phyloP scores from a whole-genome alignment of 2,888 invertebrate genomes.

The Oscheius sp. region DNA sequence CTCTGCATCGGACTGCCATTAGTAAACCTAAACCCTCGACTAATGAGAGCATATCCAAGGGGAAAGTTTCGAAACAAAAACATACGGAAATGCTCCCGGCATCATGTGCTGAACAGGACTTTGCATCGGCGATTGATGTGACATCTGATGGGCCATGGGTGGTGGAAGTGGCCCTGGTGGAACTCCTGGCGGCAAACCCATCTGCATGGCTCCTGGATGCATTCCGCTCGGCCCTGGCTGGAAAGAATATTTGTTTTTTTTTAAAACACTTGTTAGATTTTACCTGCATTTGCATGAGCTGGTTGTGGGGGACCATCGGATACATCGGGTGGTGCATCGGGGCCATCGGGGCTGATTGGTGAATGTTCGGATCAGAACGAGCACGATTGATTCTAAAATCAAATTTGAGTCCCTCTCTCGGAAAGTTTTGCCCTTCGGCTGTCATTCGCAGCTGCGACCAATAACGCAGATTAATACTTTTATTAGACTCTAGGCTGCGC shows the following conservation, averaged over 20 bases:
- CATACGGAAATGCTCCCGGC: slow-evolving; percentile 11
- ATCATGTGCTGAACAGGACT: slow-evolving; percentile 13
- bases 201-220: slow-evolving; percentile 36
- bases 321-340: background rate
- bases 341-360: slow-evolving; percentile 29
- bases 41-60: background rate
- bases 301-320: slow-evolving; percentile 15
- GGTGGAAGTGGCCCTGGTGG: too few relatives aligned
- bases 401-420: background rate
- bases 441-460: slow-evolving; percentile 20
- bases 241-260: background rate
- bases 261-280: background rate
- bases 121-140: slow-evolving; percentile 25
- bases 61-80: background rate
- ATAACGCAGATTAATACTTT: slow-evolving; percentile 25
- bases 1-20: slow-evolving; percentile 48
- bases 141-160: slow-evolving; percentile 14
- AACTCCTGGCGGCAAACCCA: slow-evolving; percentile 29
- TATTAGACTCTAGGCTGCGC: slow-evolving; percentile 17
- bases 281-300: slow-evolving; percentile 23
- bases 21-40: slow-evolving; percentile 23
- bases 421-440: background rate
- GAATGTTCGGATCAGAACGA: slow-evolving; percentile 64
- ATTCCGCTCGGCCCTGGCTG: slow-evolving; percentile 47
- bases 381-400: slow-evolving; percentile 59